Base-by-base conservation (phyloP, 2,113 vertebrate species). In the Bubalus kerabau region DNA sequence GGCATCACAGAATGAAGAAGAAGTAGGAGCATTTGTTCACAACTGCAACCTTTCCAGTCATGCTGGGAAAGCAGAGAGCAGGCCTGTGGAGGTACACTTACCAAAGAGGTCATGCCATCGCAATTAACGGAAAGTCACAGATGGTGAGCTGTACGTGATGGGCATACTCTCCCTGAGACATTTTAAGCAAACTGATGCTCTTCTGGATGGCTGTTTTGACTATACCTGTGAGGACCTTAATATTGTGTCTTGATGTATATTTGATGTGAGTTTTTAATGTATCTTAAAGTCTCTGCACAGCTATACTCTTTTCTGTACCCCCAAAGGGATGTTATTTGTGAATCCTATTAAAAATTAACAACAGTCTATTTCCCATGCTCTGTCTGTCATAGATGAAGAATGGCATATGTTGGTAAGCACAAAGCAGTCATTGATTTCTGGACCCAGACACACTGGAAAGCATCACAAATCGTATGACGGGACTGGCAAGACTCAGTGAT, bases 271-370 rank as follows among this genome's bases (percentile, higher is more conserved):
- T 78, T 98, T 97, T 97, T 96, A 97, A 97, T 97, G 97, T 94
- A 94, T 87, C 94, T 95, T 96, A 95, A 62, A 95, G 92, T 60
- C 82, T 86, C 82, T 26, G n/a, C 48, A 84, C 52, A 62, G 82
- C 71, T 97, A 43, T 97, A 84, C 52, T 90, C 57, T 93, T 88
- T 85, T 40, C 90, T 88, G 17, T 40, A 60, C 17, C 71, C 93
- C 91, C 64, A 59, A 93, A 97, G 96, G 93, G 91, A 94, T 94
- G 86, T 91, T 97, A 97, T 97, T 97, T 97, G 86, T 74, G 80
- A 94, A 93, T 97, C 97, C 94, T 87, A 98, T 98, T 98, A 98
- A 98, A 97, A 97, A 98, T 98, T 98, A 97, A 98, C 23, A 14
- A 3, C 23, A 87, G 60, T 93, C 94, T 93, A 87, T 86, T 97